phyloP scores from a whole-genome alignment of 2,888 invertebrate species.

The Spialia ferax region DNA sequence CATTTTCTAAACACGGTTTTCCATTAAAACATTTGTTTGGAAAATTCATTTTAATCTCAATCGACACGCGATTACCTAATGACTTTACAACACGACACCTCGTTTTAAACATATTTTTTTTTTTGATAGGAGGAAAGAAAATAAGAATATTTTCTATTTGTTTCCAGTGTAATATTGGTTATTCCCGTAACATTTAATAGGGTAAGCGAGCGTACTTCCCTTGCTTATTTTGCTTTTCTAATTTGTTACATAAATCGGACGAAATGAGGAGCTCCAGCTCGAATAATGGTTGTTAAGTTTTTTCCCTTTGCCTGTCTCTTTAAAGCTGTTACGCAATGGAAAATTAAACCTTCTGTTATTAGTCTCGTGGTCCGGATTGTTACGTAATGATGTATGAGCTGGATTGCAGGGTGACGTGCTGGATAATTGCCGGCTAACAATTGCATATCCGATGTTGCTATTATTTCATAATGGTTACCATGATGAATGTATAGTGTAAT shows the following conservation, averaged over 20 bases:
- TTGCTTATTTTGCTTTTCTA: constrained; percentile 64
- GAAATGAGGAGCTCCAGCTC: constrained; percentile 63
- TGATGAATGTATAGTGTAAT: constrained; percentile 7
- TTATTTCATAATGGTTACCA: constrained; percentile 18
- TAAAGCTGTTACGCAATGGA: constrained; percentile 24
- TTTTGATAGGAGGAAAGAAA: not conserved
- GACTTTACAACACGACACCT: constrained; percentile 15
- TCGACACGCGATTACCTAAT: constrained; percentile 26
- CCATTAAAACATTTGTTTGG: constrained; percentile 21
- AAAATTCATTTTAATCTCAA: constrained; percentile 23
- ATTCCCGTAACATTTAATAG: not conserved
- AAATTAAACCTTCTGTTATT: constrained; percentile 33
- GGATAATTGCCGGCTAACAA: constrained; percentile 27
- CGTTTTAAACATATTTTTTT: not conserved
- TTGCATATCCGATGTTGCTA: constrained; percentile 32
- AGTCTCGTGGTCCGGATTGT: constrained; percentile 25
- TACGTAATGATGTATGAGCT: constrained; percentile 34
- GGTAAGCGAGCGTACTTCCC: constrained; percentile 49
- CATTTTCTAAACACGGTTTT: constrained; percentile 13
- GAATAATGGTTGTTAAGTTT: constrained; percentile 17
- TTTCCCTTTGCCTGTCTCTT: constrained; percentile 15
- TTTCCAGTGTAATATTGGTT: not conserved
- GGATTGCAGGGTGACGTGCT: constrained; percentile 23
- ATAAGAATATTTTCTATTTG: too few relatives aligned
- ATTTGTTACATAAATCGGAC: constrained; percentile 79